phyloP scores from a whole-genome alignment of 1,140 invertebrate species.

The Zaprionus lachaisei region DNA sequence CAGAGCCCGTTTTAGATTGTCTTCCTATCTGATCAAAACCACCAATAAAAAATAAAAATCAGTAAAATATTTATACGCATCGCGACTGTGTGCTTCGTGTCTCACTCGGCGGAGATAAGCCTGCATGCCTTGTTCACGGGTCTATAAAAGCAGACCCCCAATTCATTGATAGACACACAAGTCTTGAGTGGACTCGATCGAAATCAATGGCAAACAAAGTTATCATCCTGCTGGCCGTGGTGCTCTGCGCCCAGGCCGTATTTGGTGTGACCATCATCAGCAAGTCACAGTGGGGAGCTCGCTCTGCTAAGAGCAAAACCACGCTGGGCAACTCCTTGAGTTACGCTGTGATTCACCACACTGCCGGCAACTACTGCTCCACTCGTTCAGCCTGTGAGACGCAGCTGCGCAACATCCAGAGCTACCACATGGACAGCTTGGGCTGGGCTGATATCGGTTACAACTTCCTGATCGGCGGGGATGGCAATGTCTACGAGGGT shows the following conservation, averaged over 20 bases:
- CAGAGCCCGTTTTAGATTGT: constrained; percentile 25
- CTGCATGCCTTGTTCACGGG: not conserved
- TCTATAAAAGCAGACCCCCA: constrained; percentile 50
- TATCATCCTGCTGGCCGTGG: constrained; percentile 63
- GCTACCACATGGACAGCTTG: constrained; percentile 86
- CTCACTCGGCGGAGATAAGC: constrained; percentile 42
- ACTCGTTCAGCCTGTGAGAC: constrained; percentile 85
- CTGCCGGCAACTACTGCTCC: constrained; percentile 86
- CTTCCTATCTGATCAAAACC: constrained; percentile 42
- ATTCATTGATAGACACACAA: constrained; percentile 8
- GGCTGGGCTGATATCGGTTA: constrained; percentile 90
- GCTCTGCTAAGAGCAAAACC: constrained; percentile 84
- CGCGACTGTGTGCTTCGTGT: constrained; percentile 19
- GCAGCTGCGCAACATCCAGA: constrained; percentile 86
- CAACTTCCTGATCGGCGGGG: constrained; percentile 86
- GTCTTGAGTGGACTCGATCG: constrained; percentile 28
- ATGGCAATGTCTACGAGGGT: constrained; percentile 88
- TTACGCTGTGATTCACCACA: constrained; percentile 91
- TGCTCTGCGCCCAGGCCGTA: constrained; percentile 64
- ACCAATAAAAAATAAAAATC: constrained; percentile 21
- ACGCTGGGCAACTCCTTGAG: constrained; percentile 87
- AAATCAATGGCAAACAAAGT: constrained; percentile 64
- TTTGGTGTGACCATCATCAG: constrained; percentile 84
- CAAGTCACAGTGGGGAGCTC: constrained; percentile 87
- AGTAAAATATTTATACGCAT: constrained; percentile 14